Evolutionary conservation across 2,888 invertebrate genomes (phyloP), one percentile per base, ranked within the genome.

Genomic region (Tachystola acroxantha): DNA sequence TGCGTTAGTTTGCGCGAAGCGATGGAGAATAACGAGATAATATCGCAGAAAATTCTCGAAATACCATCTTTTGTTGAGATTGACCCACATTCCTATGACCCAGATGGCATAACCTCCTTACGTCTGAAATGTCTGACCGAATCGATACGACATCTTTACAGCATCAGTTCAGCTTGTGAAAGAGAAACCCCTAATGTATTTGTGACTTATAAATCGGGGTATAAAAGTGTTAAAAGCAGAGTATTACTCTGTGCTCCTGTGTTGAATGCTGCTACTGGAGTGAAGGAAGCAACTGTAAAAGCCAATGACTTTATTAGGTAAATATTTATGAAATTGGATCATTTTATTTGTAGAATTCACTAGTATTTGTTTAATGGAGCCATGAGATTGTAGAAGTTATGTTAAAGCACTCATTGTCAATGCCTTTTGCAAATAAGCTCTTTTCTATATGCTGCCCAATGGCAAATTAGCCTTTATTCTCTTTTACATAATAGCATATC

Each of bases 181-280:
- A 28, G 46, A 12, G 20, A 16, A 39, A 31, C 32, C 7, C 28
- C 36, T 2, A 42, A 50, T 28, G 45, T 82, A 39, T 42, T 68
- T 25, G 57, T 85, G 2, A 73, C 69, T n/a, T 61, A 67, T 3
- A 90, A 86, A 48, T 88, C 88, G 7, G 66, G 72, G 11, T 57
- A 46, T 34, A 58, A 48, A 30, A 42, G 54, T 37, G 45, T 53
- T 5, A 51, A 53, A 28, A 53, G 50, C 36, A 49, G 47, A 29
- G 50, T 62, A 20, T 53, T 88, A 24, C 47, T 89, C 3, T 91
- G 91, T 69, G 92, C 91, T 1, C 76, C 89, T 16, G 91, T 93
- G 1, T 66, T 90, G 16, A 91, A 90, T 82, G 66, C 76, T 4
- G 72, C 76, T 40, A 77, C 77, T n/a, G 88, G 89, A 40, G 62